These are phyloP conservation scores for Oligia strigilis DNA, from an alignment of 2,888 invertebrate species.

Conservation along the genomic window DNA sequence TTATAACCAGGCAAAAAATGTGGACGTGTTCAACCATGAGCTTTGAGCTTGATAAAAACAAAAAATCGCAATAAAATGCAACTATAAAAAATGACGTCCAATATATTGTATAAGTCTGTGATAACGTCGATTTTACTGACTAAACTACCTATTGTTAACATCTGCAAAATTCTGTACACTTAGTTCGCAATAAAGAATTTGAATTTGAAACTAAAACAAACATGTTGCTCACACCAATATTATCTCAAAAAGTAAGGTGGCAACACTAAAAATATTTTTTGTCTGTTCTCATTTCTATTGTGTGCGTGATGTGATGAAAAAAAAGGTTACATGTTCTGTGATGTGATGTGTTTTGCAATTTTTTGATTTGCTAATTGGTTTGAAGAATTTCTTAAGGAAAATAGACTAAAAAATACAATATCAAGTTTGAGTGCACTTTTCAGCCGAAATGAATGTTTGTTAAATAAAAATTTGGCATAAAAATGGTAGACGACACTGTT, in stretches of 20 bases:
- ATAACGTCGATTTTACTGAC: too few species aligned
- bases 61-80: too few species aligned
- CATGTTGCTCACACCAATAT: not conserved
- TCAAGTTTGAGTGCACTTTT: constrained; percentile 19
- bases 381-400: constrained; percentile 33
- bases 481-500: constrained; percentile 72
- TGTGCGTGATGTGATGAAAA: not conserved
- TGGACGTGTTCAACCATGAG: too few species aligned
- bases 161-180: too few species aligned
- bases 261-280: constrained; percentile 20
- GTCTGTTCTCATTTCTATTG: constrained; percentile 49
- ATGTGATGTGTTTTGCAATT: constrained; percentile 52
- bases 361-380: constrained; percentile 39
- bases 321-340: too few species aligned
- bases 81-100: too few species aligned
- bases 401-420: constrained; percentile 13
- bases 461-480: constrained; percentile 40
- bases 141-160: too few species aligned
- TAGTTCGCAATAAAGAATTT: too few species aligned
- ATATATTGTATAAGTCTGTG: too few species aligned
- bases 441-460: constrained; percentile 48
- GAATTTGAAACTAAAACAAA: too few species aligned
- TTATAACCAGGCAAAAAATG: too few species aligned
- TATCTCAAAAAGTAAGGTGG: not conserved
- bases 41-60: too few species aligned